A percentile compares a stretch with the other conserved stretches of the same genome.
Evolutionary conservation across 2,888 invertebrate species (phyloP).

Genomic region (Stenolophus ochropezus): DNA sequence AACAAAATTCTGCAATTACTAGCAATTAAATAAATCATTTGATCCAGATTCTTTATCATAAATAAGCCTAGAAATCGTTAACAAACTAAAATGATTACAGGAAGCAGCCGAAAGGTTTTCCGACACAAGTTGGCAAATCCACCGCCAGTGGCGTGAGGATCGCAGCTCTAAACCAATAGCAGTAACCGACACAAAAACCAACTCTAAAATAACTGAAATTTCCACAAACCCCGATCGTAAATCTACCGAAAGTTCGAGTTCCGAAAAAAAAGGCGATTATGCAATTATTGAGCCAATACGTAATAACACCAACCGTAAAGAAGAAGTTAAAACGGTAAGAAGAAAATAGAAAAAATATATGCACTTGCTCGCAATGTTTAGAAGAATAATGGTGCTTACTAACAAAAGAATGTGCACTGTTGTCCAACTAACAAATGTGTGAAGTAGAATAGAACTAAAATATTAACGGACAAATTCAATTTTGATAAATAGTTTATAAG

Average conservation of each 20-base stretch:
- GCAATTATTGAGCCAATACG: conserved; percentile 60
- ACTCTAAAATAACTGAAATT: conserved; percentile 53
- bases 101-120: conserved; percentile 82
- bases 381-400: conserved; percentile 19
- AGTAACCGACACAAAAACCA: conserved; percentile 47
- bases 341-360: conserved; percentile 1
- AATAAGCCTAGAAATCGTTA: conserved; percentile 4
- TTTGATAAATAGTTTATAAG: background rate
- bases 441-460: conserved; percentile 6
- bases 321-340: conserved; percentile 37
- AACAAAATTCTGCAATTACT: too few species aligned
- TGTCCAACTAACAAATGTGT: background rate
- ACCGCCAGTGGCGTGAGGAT: conserved; percentile 80
- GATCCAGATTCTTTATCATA: background rate
- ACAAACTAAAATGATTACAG: conserved; percentile 70
- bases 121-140: conserved; percentile 85
- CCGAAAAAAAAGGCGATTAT: conserved; percentile 62
- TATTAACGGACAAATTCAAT: background rate
- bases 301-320: conserved; percentile 36
- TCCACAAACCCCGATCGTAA: conserved; percentile 59
- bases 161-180: conserved; percentile 63
- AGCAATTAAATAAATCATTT: conserved; percentile 4
- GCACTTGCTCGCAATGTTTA: background rate
- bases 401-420: conserved; percentile 8
- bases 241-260: conserved; percentile 26